Evolutionary conservation across 2,888 invertebrate species (phyloP).

Genomic region (Heterodera filipjevi): DNA sequence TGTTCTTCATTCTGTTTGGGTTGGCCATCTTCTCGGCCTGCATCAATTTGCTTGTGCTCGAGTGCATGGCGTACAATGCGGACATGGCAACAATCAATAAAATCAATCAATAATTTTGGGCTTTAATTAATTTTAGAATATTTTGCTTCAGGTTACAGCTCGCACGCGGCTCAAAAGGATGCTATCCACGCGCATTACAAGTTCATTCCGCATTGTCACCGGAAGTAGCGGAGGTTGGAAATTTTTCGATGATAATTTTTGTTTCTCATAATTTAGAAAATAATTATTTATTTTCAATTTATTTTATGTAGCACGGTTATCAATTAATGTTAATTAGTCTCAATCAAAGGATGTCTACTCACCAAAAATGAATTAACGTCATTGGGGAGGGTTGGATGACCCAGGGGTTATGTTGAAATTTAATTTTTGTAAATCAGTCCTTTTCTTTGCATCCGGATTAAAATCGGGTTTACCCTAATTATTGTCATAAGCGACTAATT

Average conservation of each 20-base stretch:
- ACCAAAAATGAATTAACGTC: no score
- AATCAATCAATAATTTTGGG: not conserved
- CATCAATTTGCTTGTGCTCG: constrained; percentile 89
- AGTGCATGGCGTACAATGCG: constrained; percentile 66
- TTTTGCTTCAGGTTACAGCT: constrained; percentile 59
- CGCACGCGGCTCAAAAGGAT: constrained; percentile 48
- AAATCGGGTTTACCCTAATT: no score
- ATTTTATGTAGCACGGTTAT: no score
- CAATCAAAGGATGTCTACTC: no score
- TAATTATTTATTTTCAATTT: no score
- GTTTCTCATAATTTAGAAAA: no score
- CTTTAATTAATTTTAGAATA: constrained; percentile 54
- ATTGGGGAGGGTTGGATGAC: no score
- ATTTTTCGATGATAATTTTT: not conserved
- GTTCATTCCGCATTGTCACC: constrained; percentile 35
- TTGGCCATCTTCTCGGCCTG: constrained; percentile 97
- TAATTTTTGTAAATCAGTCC: no score
- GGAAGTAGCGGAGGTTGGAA: not conserved
- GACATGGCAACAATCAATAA: not conserved
- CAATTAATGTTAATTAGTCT: no score
- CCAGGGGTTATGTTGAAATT: no score
- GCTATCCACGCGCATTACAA: constrained; percentile 38
- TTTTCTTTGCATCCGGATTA: no score
- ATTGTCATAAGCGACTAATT: no score
- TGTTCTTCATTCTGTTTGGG: constrained; percentile 95